phyloP scores from a whole-genome alignment of 1,140 invertebrate genomes.

The Cyclargus thomasi region DNA sequence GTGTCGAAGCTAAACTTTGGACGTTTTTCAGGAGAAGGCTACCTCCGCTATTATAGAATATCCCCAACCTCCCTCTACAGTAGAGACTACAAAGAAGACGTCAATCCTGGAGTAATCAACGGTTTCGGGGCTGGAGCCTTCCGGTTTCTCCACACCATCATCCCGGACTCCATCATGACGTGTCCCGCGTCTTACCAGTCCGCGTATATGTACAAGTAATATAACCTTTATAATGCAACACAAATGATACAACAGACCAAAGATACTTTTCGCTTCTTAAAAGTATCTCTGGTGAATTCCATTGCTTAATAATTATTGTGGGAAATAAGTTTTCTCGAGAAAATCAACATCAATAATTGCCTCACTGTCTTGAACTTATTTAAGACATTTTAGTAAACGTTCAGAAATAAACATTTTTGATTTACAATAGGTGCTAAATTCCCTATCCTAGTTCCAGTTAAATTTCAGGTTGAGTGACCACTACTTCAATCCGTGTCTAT shows the following conservation, averaged over 20 bases:
- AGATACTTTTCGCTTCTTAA: too few species aligned
- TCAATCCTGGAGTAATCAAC: conserved; percentile 80
- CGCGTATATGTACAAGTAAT: conserved; percentile 50
- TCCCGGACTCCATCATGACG: conserved; percentile 66
- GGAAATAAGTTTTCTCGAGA: neutral
- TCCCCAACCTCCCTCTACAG: conserved; percentile 74
- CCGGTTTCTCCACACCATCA: conserved; percentile 78
- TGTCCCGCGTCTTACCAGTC: conserved; percentile 43
- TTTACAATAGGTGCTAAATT: neutral
- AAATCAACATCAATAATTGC: neutral
- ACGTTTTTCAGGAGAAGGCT: conserved; percentile 69
- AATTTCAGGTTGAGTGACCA: conserved; percentile 62
- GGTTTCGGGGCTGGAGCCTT: conserved; percentile 79
- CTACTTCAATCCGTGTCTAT: conserved; percentile 60
- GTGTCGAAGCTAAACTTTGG: too few species aligned
- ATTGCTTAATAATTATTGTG: neutral
- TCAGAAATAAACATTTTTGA: neutral
- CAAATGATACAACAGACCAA: neutral
- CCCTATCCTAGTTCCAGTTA: neutral
- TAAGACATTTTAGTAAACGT: too few species aligned
- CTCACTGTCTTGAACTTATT: neutral
- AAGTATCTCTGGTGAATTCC: too few species aligned
- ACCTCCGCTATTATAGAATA: conserved; percentile 77
- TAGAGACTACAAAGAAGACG: conserved; percentile 77
- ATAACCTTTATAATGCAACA: neutral